Percentiles rank a stretch among this genome's conserved stretches.
Evolutionary conservation across 2,113 vertebrate genomes (phyloP).

Genomic region (Fregetta grallaria): DNA sequence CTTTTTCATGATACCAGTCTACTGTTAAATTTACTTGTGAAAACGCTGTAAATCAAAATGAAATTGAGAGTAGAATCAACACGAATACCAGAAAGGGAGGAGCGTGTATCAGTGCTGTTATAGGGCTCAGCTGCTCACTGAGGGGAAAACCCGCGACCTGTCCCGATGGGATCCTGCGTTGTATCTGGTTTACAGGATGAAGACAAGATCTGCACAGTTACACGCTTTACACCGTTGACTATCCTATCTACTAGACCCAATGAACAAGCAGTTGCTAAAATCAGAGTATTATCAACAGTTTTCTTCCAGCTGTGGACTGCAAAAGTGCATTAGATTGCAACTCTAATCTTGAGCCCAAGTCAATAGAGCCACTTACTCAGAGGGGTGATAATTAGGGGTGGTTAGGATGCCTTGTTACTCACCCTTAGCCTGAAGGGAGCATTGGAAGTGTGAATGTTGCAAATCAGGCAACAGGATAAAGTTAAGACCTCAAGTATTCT

Average conservation of each 20-base stretch:
- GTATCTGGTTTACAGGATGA: too few relatives aligned
- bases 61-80: too few relatives aligned
- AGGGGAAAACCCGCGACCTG: background rate
- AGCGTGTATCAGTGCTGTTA: accelerated
- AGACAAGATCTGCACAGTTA: background rate
- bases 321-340: background rate
- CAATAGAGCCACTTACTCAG: background rate
- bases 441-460: accelerated
- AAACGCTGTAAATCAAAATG: background rate
- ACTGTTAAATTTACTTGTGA: background rate
- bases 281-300: background rate
- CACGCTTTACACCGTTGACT: accelerated
- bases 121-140: background rate
- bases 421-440: background rate
- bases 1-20: background rate
- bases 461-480: background rate
- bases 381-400: background rate
- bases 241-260: background rate
- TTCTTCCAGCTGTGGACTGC: too few relatives aligned
- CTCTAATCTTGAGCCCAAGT: background rate
- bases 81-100: background rate
- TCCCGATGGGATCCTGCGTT: background rate
- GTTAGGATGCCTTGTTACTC: background rate
- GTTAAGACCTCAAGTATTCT: background rate
- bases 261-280: background rate